Base-by-base conservation (phyloP, 2,797 vertebrate genomes). In the Otus scops region DNA sequence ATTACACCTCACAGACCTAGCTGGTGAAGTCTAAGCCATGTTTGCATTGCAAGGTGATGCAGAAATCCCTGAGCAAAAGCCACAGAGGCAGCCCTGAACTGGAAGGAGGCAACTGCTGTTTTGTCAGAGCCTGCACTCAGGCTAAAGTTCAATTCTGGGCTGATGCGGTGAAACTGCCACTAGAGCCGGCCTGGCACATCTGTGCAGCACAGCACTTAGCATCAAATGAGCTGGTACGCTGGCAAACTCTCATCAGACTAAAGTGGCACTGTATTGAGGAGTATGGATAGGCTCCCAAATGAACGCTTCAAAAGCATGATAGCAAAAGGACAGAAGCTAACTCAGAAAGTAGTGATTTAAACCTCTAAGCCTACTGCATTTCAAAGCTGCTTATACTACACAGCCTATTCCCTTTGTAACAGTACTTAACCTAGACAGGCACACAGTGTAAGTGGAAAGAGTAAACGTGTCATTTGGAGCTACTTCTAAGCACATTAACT, bases 361-460 rank as follows among this genome's bases (percentile, higher is more conserved):
- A 89, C 38, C 45, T 43, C 81, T 60, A 75, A 54, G 69, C 32
- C 48, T 79, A 34, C 43, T 50, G 32, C 68, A 54, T 94, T 68
- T 83, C 73, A 80, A 80, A 87, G 84, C 65, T 74, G 60, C 41
- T 82, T 53, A 17, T 16, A 57, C 38, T 34, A 71, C 11, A 61
- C 30, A 51, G 48, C 5, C 36, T 30, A 56, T 79, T 89, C 91
- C 90, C 81, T 94, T 89, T 91, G 78, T 91, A 91, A 80, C 68
- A 80, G 74, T 59, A 61, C 78, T 93, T 92, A 76, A 85, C 67
- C 36, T 38, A 63, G 54, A 83, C 1, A 73, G 85, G 81, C 73
- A 32, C 21, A 8, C 16, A 19, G 61, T 17, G 1, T 63, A 74
- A 92, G 57, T 47, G 30, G 26, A 51, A 88, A 81, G 75, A 88